A percentile compares a stretch with the other conserved stretches of the same genome.
phyloP scores from a whole-genome alignment of 1,140 invertebrate genomes.

The Wiebesia pumilae region DNA sequence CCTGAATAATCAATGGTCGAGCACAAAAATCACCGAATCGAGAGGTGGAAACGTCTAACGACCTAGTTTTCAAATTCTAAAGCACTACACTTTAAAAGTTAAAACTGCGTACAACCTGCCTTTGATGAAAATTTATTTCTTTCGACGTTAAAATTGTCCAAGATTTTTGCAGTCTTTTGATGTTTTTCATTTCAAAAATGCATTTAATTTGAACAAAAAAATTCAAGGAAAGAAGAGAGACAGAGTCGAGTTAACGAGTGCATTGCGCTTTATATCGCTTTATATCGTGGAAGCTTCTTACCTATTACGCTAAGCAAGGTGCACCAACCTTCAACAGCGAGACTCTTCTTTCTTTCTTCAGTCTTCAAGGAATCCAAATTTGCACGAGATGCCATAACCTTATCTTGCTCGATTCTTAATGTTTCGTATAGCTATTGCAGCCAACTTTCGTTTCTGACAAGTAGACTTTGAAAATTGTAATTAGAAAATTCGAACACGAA shows the following conservation, averaged over 20 bases:
- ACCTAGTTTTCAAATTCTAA: conserved; percentile 12
- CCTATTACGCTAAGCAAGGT: neutral
- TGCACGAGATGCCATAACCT: neutral
- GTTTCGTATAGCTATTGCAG: neutral
- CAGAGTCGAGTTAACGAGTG: neutral
- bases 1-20: conserved; percentile 14
- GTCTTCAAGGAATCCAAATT: conserved; percentile 6
- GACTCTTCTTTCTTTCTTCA: neutral
- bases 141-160: neutral
- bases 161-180: neutral
- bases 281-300: neutral
- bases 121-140: conserved; percentile 1
- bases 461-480: conserved; percentile 9
- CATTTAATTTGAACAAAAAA: neutral
- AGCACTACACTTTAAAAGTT: conserved; percentile 17
- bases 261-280: neutral
- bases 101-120: neutral
- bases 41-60: conserved; percentile 9
- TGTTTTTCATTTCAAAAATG: neutral
- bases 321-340: neutral
- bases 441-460: neutral
- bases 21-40: conserved; percentile 2
- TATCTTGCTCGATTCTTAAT: neutral
- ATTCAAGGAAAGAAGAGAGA: no score
- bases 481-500: neutral